A percentile compares a stretch with the other conserved stretches of the same genome.
Evolutionary conservation across 2,113 vertebrate genomes (phyloP).

Genomic region (Apeltes quadracus): DNA sequence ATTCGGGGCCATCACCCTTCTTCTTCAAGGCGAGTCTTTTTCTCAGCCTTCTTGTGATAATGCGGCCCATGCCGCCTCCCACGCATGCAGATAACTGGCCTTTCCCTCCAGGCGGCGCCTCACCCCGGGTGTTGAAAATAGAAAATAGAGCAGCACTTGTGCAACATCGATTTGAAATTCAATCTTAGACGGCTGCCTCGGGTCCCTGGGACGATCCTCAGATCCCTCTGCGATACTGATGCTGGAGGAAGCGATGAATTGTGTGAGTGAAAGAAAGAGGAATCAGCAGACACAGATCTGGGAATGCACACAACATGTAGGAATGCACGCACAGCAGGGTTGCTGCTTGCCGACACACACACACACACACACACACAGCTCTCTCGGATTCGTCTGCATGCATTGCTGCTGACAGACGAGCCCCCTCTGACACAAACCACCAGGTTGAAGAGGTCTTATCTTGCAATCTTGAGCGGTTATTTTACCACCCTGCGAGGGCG

Average conservation of each 20-base stretch:
- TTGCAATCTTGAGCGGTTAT: slow-evolving; percentile 40
- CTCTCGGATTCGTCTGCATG: slow-evolving; percentile 13
- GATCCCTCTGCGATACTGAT: slow-evolving; percentile 38
- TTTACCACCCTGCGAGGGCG: slow-evolving; percentile 35
- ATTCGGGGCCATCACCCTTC: slow-evolving; percentile 43
- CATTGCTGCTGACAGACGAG: slow-evolving; percentile 36
- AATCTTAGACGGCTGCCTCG: slow-evolving; percentile 58
- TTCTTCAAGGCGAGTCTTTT: slow-evolving; percentile 34
- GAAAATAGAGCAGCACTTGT: slow-evolving; percentile 58
- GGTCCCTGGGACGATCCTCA: slow-evolving; percentile 44
- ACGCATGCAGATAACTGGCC: slow-evolving; percentile 65
- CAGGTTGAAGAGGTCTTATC: slow-evolving; percentile 54
- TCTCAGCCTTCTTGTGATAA: slow-evolving; percentile 46
- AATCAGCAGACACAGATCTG: slow-evolving; percentile 21
- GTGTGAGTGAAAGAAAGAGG: slow-evolving; percentile 14
- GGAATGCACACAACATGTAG: slow-evolving; percentile 14
- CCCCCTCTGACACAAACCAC: slow-evolving; percentile 51
- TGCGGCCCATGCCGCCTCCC: slow-evolving; percentile 54
- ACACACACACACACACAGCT: slow-evolving; percentile 1
- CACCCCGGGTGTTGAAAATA: slow-evolving; percentile 58
- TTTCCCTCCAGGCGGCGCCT: slow-evolving; percentile 54
- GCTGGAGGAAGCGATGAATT: slow-evolving; percentile 16
- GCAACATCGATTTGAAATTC: slow-evolving; percentile 75
- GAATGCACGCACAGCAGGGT: slow-evolving; percentile 10
- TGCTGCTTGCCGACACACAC: slow-evolving; percentile 28